Percentiles rank a stretch among this genome's conserved stretches.
Evolutionary conservation across 2,888 invertebrate species (phyloP).

Genomic region (Crematogaster levior): DNA sequence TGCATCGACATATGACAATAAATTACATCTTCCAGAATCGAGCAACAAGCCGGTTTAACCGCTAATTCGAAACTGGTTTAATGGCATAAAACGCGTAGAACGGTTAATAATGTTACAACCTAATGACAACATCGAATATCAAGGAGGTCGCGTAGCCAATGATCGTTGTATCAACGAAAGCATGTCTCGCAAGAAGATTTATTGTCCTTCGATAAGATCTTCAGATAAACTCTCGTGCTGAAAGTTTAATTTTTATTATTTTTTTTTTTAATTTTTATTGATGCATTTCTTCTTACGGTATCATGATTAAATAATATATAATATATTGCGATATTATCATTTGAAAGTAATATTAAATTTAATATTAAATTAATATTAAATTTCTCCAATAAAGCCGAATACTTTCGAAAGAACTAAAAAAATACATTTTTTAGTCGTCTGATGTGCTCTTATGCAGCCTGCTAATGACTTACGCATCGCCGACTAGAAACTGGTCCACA

Average conservation of each 20-base stretch:
- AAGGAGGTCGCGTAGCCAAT: conserved; percentile 6
- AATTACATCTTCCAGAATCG: conserved; percentile 36
- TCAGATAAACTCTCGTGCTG: background rate
- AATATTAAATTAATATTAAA: too few species aligned
- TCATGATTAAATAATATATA: background rate
- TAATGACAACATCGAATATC: conserved; percentile 39
- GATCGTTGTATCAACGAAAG: background rate
- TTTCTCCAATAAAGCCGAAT: background rate
- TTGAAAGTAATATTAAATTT: background rate
- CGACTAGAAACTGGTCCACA: conserved; percentile 58
- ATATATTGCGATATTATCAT: background rate
- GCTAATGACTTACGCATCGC: conserved; percentile 7
- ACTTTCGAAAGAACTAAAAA: background rate
- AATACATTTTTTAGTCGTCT: conserved; percentile 1
- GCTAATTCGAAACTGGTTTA: conserved; percentile 55
- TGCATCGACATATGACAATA: conserved; percentile 38
- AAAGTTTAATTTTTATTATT: background rate
- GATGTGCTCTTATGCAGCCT: background rate
- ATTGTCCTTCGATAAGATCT: background rate
- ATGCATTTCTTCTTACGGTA: background rate
- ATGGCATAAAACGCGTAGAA: conserved; percentile 6
- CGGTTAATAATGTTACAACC: conserved; percentile 41
- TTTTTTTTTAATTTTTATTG: too few species aligned
- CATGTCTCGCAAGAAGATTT: background rate
- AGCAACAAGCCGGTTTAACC: background rate